Percentiles rank a stretch among this genome's conserved stretches.
Evolutionary conservation across 2,888 invertebrate species (phyloP).

Genomic region (Rhaphigaster nebulosa): DNA sequence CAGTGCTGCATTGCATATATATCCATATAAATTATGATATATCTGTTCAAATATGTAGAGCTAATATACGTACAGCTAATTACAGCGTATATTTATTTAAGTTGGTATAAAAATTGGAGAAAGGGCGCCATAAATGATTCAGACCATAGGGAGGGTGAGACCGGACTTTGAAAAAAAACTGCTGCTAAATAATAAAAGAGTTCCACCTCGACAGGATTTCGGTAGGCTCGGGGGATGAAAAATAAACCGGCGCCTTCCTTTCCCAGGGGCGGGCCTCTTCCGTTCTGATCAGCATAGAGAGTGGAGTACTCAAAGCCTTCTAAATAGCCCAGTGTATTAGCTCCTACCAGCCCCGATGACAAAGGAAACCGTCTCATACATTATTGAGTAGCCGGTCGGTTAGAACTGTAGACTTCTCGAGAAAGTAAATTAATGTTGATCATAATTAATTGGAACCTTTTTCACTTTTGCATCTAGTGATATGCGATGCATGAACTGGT

Average conservation of each 20-base stretch:
- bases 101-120: background rate
- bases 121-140: background rate
- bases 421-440: background rate
- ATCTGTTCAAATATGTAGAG: too few species aligned
- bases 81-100: background rate
- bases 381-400: background rate
- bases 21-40: too few species aligned
- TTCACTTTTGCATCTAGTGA: background rate
- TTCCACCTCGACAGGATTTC: background rate
- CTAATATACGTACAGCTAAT: too few species aligned
- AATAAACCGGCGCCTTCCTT: background rate
- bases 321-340: conserved; percentile 15
- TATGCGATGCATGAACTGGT: background rate
- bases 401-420: background rate
- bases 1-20: too few species aligned
- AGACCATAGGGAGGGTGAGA: background rate
- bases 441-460: background rate
- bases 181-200: conserved; percentile 41
- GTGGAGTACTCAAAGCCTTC: conserved; percentile 16
- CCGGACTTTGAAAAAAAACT: background rate
- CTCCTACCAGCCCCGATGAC: background rate
- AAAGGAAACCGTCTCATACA: conserved; percentile 41
- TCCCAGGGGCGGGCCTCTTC: background rate
- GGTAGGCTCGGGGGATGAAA: conserved; percentile 20
- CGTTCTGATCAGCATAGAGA: conserved; percentile 18